Base-by-base conservation (phyloP, 2,113 vertebrate species). In the Tupaia tana region DNA sequence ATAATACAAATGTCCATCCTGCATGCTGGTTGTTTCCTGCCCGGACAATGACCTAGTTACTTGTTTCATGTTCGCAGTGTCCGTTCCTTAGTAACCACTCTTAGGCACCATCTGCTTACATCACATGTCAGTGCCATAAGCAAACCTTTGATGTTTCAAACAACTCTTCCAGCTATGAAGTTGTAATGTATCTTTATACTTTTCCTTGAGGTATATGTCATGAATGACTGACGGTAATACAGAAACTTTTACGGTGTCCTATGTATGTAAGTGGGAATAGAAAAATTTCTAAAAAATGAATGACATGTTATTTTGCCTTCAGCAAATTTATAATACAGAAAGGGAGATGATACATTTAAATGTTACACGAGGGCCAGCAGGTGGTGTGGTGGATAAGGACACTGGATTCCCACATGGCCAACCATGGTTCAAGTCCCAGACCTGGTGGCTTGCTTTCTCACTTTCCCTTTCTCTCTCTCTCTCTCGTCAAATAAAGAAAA, bases 51-150 rank as follows among this genome's bases (percentile, higher is more conserved):
- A 80, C 61, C 43, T 82, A 27, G 20, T 73, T 86, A 63, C 4
- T 43, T 77, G 22, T 77, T 96, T 87, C 31, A 56, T 84, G 83
- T 95, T 91, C 25, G 34, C 6, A 87, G 34, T 74, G 43, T 87
- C 56, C 22, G 63, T 84, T 85, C 16, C 79, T 84, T 29, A 67
- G 54, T 7, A 11, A 69, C 11, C 56, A 87, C 69, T 64, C 80
- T 71, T 93, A 7, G 71, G 52, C 4, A 29, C 5, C 18, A 13
- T 20, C 54, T 64, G 54, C 34, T 61, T 70, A 24, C 6, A 89
- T 91, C 63, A 70, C 22, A 29, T 27, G 31, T 70, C 25, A 88
- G 3, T 70, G n/a, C n/a, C n/a, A n/a, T n/a, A n/a, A 43, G 43
- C 43, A 43, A 43, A 43, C 43, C 43, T 43, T 43, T 91, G 56